A percentile compares a stretch with the other conserved stretches of the same genome.
These are phyloP conservation scores for Suncus etruscus DNA, from an alignment of 2,113 vertebrate genomes.

Conservation along the genomic window DNA sequence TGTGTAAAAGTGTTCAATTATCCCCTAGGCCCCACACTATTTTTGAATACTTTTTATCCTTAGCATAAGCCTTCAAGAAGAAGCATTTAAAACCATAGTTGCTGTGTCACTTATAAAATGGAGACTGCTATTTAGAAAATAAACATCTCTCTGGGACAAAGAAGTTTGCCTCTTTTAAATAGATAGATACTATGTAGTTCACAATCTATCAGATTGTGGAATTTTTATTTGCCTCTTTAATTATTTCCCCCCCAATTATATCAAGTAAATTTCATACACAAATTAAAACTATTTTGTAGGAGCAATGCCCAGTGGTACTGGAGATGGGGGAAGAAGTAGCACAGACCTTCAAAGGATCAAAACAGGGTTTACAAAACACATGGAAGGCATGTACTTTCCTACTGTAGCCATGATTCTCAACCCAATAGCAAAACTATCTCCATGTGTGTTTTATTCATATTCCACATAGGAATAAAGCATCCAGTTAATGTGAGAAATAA, in stretches of 20 bases:
- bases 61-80: conserved; percentile 41
- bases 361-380: too few relatives aligned
- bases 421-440: too few relatives aligned
- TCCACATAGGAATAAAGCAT: too few relatives aligned
- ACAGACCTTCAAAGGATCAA: too few relatives aligned
- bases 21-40: background rate
- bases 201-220: background rate
- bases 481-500: too few relatives aligned
- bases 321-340: too few relatives aligned
- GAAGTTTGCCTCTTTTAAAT: background rate
- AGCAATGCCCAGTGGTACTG: too few relatives aligned
- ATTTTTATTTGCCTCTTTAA: background rate
- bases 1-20: background rate
- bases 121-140: conserved; percentile 3
- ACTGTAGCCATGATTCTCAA: too few relatives aligned
- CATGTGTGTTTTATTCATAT: too few relatives aligned
- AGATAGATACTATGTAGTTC: background rate
- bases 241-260: background rate
- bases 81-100: background rate
- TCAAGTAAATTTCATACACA: background rate
- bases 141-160: conserved; percentile 9
- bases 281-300: background rate
- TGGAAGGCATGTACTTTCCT: too few relatives aligned
- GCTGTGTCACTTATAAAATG: conserved; percentile 45
- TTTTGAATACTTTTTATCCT: conserved; percentile 18